phyloP scores from a whole-genome alignment of 2,113 vertebrate species.

The Crocuta crocuta region DNA sequence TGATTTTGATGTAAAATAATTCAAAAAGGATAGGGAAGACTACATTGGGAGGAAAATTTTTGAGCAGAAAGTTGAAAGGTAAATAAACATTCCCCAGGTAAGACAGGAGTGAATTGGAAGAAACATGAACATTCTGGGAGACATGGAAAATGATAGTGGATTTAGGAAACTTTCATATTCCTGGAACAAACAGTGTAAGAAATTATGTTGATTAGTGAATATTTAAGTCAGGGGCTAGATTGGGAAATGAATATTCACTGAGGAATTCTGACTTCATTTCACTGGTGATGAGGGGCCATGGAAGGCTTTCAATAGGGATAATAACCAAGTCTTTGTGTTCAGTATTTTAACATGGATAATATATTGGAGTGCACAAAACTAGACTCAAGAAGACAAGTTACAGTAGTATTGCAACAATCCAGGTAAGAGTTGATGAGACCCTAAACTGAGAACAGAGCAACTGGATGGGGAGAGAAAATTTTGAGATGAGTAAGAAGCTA shows the following conservation, averaged over 20 bases:
- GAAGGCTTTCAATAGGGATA: neutral
- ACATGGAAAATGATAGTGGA: neutral
- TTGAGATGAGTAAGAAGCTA: neutral
- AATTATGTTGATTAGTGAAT: neutral
- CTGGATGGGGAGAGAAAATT: neutral
- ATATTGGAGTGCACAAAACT: neutral
- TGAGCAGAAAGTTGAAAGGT: neutral
- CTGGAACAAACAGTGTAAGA: neutral
- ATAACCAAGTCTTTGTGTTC: neutral
- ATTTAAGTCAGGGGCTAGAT: neutral
- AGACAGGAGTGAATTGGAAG: neutral
- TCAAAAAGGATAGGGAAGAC: neutral
- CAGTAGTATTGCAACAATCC: neutral
- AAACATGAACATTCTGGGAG: neutral
- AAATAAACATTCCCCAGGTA: neutral
- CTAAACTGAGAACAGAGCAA: neutral
- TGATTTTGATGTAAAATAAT: neutral
- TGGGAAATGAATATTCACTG: neutral
- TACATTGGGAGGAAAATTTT: neutral
- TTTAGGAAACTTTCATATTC: neutral
- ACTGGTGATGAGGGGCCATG: neutral
- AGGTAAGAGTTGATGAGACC: neutral
- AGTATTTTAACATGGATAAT: neutral
- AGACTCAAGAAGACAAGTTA: neutral
- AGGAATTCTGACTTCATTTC: neutral